phyloP scores from a whole-genome alignment of 2,888 invertebrate species.

The Antheraea yamamai region DNA sequence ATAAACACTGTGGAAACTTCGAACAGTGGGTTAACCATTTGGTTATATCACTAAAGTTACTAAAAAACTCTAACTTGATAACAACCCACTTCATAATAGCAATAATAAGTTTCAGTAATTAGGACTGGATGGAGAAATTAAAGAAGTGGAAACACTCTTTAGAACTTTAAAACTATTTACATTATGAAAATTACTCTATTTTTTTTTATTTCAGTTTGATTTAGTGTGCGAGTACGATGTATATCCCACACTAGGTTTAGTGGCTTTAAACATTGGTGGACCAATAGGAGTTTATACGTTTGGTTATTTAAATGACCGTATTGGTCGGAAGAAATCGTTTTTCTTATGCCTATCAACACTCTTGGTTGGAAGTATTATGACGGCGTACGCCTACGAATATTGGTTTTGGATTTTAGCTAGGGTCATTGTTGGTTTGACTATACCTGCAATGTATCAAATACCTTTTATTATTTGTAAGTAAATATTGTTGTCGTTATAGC shows the following conservation, averaged over 20 bases:
- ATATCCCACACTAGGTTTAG: slow-evolving; percentile 93
- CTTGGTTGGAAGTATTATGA: slow-evolving; percentile 89
- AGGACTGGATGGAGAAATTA: no score
- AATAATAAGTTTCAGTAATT: no score
- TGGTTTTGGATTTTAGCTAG: slow-evolving; percentile 93
- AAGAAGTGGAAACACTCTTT: no score
- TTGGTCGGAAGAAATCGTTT: slow-evolving; percentile 92
- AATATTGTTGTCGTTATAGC: background rate
- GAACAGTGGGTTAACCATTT: no score
- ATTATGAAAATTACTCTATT: background rate
- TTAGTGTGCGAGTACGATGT: slow-evolving; percentile 93
- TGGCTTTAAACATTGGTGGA: slow-evolving; percentile 93
- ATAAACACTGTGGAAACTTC: no score
- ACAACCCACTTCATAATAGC: no score
- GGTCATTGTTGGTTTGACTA: slow-evolving; percentile 92
- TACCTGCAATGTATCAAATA: slow-evolving; percentile 96
- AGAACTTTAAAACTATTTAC: background rate
- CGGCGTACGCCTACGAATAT: slow-evolving; percentile 89
- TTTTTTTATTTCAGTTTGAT: slow-evolving; percentile 85
- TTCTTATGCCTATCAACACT: slow-evolving; percentile 92
- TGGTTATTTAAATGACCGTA: slow-evolving; percentile 92
- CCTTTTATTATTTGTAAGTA: slow-evolving; percentile 96
- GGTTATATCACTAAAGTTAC: no score
- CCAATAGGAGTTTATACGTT: slow-evolving; percentile 95
- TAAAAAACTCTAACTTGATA: no score